Conservation (phyloP, 2,797 vertebrate genomes). For the Typhlichthys subterraneus region DNA sequence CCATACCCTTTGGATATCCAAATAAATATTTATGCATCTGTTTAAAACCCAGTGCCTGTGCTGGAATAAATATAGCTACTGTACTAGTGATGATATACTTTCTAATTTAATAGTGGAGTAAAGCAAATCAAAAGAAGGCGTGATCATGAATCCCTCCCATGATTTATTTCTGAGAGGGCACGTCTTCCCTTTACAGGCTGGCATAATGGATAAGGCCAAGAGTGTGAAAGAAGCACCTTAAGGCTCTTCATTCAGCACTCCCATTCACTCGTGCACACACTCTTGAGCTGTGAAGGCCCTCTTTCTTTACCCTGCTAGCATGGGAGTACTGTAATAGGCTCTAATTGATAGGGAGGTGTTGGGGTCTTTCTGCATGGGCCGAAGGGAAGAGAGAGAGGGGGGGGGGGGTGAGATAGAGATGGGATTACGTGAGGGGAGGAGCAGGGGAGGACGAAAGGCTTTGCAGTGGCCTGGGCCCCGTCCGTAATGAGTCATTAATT, state of each 20-base stretch:
- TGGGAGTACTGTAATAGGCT: constrained; percentile 96
- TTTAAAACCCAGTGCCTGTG: neutral
- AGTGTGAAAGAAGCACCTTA: constrained; percentile 80
- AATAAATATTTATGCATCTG: no score
- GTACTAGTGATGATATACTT: constrained; percentile 75
- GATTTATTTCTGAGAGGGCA: constrained; percentile 68
- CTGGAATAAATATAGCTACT: constrained; percentile 7
- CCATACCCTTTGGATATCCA: no score
- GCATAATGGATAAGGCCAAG: constrained; percentile 76
- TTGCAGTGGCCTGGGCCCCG: constrained; percentile 87
- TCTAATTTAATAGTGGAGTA: constrained; percentile 67
- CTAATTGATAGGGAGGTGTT: constrained; percentile 99
- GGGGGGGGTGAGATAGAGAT: constrained; percentile 46
- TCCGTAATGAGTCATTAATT: constrained; percentile 99
- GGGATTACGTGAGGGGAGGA: constrained; percentile 68
- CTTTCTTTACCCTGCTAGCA: constrained; percentile 87
- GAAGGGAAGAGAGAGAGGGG: constrained; percentile 72
- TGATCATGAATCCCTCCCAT: constrained; percentile 70
- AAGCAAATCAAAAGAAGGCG: constrained; percentile 60
- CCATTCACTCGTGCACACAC: constrained; percentile 81
- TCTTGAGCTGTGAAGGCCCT: constrained; percentile 89
- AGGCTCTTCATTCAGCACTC: constrained; percentile 75
- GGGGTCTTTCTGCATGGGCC: constrained; percentile 90
- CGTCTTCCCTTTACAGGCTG: constrained; percentile 65
- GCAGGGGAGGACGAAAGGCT: constrained; percentile 76